phyloP scores from a whole-genome alignment of 1,140 invertebrate species.

The Drosophila sulfurigaster region DNA sequence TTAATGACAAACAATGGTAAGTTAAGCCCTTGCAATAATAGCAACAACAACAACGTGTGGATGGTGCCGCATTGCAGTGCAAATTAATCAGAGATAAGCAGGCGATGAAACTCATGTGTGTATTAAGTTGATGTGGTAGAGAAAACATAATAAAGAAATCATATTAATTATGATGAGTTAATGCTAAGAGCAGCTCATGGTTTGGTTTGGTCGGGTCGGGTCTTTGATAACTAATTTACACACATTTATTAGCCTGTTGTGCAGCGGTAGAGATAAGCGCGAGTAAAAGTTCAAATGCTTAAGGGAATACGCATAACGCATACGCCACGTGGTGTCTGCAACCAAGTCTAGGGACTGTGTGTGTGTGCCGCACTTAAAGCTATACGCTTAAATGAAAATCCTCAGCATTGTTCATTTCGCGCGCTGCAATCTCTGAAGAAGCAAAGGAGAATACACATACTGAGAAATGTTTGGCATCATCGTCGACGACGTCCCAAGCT shows the following conservation, averaged over 20 bases:
- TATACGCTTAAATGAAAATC: conserved; percentile 69
- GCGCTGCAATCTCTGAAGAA: conserved; percentile 51
- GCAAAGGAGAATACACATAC: not conserved
- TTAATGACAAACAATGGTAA: conserved; percentile 3
- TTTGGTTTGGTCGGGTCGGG: conserved; percentile 24
- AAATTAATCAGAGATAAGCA: conserved; percentile 42
- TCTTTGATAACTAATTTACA: conserved; percentile 76
- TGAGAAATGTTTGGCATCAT: conserved; percentile 19
- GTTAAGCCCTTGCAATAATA: conserved; percentile 13
- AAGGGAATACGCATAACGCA: conserved; percentile 55
- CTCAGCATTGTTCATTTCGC: conserved; percentile 69
- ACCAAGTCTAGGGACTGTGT: conserved; percentile 40
- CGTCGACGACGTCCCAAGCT: conserved; percentile 17
- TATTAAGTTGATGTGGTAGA: conserved; percentile 20
- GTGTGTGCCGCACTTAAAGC: conserved; percentile 53
- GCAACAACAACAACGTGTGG: not conserved
- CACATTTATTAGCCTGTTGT: conserved; percentile 77
- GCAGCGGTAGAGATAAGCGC: conserved; percentile 68
- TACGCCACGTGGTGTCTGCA: conserved; percentile 71
- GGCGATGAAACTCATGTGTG: not conserved
- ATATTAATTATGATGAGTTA: conserved; percentile 78
- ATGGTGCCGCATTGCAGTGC: conserved; percentile 25
- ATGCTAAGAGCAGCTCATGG: conserved; percentile 57
- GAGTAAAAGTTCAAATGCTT: conserved; percentile 19
- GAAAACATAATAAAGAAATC: conserved; percentile 29